Evolutionary conservation across 2,113 vertebrate species (phyloP).

Genomic region (Oreochromis niloticus): DNA sequence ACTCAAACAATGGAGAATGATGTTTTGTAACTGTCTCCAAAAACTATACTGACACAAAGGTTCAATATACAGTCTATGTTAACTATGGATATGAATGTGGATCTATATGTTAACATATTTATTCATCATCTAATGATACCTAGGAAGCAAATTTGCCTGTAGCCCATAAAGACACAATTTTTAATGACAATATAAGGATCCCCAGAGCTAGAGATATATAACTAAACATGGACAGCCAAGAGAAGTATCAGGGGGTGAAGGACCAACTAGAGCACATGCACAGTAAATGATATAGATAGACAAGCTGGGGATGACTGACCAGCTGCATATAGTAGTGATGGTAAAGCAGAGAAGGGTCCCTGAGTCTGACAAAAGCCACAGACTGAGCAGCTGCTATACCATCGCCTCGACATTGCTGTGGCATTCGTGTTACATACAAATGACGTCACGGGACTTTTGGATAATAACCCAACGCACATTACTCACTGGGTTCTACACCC

Average conservation of each 20-base stretch:
- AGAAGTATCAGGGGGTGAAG: background rate
- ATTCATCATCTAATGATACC: background rate
- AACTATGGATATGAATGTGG: background rate
- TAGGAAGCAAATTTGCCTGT: background rate
- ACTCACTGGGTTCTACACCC: background rate
- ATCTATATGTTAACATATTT: background rate
- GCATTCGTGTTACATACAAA: background rate
- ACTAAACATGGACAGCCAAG: background rate
- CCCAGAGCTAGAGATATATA: background rate
- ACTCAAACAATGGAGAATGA: background rate
- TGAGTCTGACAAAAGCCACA: background rate
- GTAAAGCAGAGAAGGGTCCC: background rate
- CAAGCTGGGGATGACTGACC: background rate
- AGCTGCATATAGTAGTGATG: background rate
- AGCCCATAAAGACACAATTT: background rate
- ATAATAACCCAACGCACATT: background rate
- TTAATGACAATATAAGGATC: rapidly evolving
- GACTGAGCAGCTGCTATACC: background rate
- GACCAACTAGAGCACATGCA: background rate
- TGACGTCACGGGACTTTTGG: background rate
- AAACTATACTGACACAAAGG: background rate
- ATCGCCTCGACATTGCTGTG: background rate
- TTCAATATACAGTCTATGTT: background rate
- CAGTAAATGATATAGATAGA: background rate
- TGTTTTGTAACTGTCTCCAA: background rate